phyloP scores from a whole-genome alignment of 1,140 invertebrate genomes.

The Fopius arisanus region DNA sequence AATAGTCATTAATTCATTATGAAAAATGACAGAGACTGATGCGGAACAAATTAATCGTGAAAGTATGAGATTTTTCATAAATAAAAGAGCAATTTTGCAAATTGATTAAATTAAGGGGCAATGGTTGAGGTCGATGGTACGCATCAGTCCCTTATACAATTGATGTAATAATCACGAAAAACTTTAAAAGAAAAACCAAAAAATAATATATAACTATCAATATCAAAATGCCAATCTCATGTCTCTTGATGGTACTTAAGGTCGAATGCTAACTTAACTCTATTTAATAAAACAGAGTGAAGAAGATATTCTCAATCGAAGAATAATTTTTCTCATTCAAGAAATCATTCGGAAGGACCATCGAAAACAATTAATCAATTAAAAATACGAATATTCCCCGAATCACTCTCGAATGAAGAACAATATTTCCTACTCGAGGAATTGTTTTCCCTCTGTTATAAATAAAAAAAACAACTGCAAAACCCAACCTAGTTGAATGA shows the following conservation, averaged over 20 bases:
- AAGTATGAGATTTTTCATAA: constrained; percentile 5
- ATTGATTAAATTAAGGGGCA: constrained; percentile 2
- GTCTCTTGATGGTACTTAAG: constrained; percentile 48
- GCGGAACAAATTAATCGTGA: not conserved
- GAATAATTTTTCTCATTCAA: not conserved
- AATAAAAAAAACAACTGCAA: not conserved
- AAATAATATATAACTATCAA: constrained; percentile 32
- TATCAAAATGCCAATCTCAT: constrained; percentile 48
- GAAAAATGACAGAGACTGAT: constrained; percentile 3
- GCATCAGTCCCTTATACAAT: constrained; percentile 36
- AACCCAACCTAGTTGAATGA: not conserved
- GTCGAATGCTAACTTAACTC: constrained; percentile 3
- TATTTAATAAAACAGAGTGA: not conserved
- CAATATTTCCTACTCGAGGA: not conserved
- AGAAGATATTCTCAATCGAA: not conserved
- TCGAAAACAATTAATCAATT: not conserved
- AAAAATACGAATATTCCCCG: not conserved
- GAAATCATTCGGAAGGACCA: not conserved
- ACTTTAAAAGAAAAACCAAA: constrained; percentile 43
- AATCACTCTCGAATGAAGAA: not conserved
- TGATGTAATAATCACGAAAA: constrained; percentile 38
- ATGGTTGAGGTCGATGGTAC: constrained; percentile 31
- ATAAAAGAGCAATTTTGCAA: not conserved
- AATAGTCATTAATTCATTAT: not conserved
- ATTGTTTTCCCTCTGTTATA: not conserved